Percentiles rank a stretch among this genome's conserved stretches.
phyloP scores from a whole-genome alignment of 2,113 vertebrate species.

The Pica pica region DNA sequence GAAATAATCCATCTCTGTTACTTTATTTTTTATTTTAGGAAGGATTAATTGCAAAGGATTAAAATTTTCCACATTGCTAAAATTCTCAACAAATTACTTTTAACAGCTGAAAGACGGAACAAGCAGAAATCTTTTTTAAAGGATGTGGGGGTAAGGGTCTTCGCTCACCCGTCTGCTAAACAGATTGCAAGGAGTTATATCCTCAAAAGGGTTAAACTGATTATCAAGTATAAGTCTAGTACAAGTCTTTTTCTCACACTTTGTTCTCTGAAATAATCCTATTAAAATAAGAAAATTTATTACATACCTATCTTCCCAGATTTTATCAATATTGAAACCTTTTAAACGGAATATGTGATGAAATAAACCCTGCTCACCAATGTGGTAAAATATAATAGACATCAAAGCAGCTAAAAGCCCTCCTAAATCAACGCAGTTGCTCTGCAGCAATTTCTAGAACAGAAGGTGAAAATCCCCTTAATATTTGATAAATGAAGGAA shows the following conservation, averaged over 20 bases:
- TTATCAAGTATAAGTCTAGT: background rate
- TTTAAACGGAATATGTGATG: constrained; percentile 67
- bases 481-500: constrained; percentile 70
- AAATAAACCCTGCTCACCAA: constrained; percentile 69
- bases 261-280: constrained; percentile 59
- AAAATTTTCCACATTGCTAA: background rate
- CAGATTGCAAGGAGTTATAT: background rate
- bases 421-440: constrained; percentile 67
- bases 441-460: constrained; percentile 66
- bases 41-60: background rate
- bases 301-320: constrained; percentile 54
- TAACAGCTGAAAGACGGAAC: background rate
- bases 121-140: background rate
- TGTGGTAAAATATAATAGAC: constrained; percentile 72
- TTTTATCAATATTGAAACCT: constrained; percentile 73
- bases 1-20: background rate
- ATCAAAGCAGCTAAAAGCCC: constrained; percentile 62
- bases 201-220: background rate
- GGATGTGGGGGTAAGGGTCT: background rate
- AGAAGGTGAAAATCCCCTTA: constrained; percentile 65
- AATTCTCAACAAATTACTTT: background rate
- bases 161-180: background rate
- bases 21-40: background rate
- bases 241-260: constrained; percentile 18
- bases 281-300: constrained; percentile 70